Percentiles rank a stretch among this genome's conserved stretches.
phyloP scores from a whole-genome alignment of 2,113 vertebrate genomes.

The Jaculus jaculus region DNA sequence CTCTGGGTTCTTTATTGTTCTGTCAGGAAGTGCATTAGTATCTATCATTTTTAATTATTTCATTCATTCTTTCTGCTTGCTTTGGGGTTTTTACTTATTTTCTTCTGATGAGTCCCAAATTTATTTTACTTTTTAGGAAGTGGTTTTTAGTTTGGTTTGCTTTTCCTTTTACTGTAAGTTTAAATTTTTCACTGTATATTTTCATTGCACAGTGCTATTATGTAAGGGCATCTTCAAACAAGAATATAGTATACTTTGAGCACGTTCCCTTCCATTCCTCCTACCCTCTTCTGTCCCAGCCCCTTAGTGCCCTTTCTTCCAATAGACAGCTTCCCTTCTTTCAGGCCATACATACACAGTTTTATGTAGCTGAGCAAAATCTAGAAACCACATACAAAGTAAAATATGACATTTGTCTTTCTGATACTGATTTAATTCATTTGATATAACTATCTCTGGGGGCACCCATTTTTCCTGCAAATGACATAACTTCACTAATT shows the following conservation, averaged over 20 bases:
- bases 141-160: neutral
- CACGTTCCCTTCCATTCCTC: too few species aligned
- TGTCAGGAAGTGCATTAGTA: neutral
- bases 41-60: neutral
- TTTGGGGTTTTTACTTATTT: slow-evolving; percentile 28
- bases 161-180: neutral
- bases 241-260: neutral
- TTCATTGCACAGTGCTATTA: neutral
- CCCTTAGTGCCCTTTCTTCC: too few species aligned
- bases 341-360: neutral
- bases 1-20: too few species aligned
- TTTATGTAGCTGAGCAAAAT: neutral
- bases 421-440: too few species aligned
- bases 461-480: neutral
- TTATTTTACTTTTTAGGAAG: too few species aligned
- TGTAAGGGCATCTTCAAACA: neutral
- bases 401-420: neutral
- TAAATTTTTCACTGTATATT: neutral
- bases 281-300: too few species aligned
- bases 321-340: neutral
- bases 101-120: neutral
- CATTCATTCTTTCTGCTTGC: neutral
- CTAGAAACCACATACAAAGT: neutral
- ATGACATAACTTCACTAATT: neutral
- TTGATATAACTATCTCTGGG: neutral